Percentiles rank a stretch among this genome's conserved stretches.
phyloP scores from a whole-genome alignment of 1,140 invertebrate genomes.

The Danaus plexippus region DNA sequence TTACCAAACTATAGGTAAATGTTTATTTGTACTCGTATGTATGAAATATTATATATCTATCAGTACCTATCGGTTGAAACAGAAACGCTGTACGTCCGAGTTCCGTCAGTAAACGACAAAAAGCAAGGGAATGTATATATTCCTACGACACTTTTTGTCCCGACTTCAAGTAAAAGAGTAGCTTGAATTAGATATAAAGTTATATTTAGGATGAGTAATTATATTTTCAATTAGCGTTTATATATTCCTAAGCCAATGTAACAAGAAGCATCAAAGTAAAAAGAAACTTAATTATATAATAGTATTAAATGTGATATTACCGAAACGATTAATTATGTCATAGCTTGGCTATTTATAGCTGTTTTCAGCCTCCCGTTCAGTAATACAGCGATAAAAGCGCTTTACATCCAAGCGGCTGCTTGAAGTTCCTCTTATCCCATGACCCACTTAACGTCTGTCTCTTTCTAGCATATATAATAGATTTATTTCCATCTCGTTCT shows the following conservation, averaged over 20 bases:
- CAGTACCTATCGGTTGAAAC: too few relatives aligned
- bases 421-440: constrained; percentile 60
- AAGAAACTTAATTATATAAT: too few relatives aligned
- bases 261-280: too few relatives aligned
- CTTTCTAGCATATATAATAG: constrained; percentile 14
- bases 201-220: constrained; percentile 6
- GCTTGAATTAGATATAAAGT: constrained; percentile 2
- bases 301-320: constrained; percentile 4
- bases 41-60: too few relatives aligned
- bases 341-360: constrained; percentile 53
- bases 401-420: constrained; percentile 42
- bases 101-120: too few relatives aligned
- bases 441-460: constrained; percentile 57
- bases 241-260: too few relatives aligned
- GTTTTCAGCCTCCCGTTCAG: constrained; percentile 45
- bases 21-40: too few relatives aligned
- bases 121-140: too few relatives aligned
- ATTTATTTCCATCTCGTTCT: constrained; percentile 40
- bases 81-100: too few relatives aligned
- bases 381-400: constrained; percentile 47
- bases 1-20: too few relatives aligned
- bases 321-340: constrained; percentile 32
- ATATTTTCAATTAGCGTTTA: constrained; percentile 1
- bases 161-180: too few relatives aligned
- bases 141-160: too few relatives aligned